Base-by-base conservation (phyloP, 2,113 vertebrate genomes). In the Neodontobutis hainanensis region DNA sequence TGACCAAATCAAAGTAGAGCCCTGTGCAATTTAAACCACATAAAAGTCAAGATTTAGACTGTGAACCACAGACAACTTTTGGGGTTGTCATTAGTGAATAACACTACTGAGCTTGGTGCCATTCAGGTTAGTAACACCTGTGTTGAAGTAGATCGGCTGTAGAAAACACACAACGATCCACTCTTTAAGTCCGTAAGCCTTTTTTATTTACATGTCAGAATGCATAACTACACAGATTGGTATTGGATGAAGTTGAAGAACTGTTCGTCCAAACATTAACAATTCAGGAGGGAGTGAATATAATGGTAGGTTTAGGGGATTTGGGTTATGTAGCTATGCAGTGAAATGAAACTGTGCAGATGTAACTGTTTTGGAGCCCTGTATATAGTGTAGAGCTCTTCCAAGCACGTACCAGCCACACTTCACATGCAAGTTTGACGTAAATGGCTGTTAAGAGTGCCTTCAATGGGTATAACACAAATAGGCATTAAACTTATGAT, bases 321-420 rank as follows among this genome's bases (percentile, higher is more conserved):
- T 56, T 71, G 62, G 46, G 70, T 68, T 35, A 14, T 40, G 61
- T 70, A 32, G 48, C 19, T 65, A 68, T 73, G 73, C 77, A 83
- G 62, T 6, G 35, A 78, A 84, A 58, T 81, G 77, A 85, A 69
- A 78, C 68, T 73, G 68, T 77, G 72, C 79, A 77, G 77, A 79
- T 81, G 74, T 61, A 68, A 14, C 75, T 70, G 70, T 76, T 75
- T 68, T 85, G 68, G 78, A 83, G 15, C 76, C 19, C 70, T 68
- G 77, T 83, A 59, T 70, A 67, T 55, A 58, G 81, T 61, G 49
- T 11, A 66, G 79, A 73, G 67, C 55, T 51, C 80, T 65, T 78
- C 82, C 78, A 77, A 83, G 63, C 80, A 82, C 56, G 47, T 73
- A 83, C 64, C 53, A 61, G 43, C 42, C 66, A 63, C 53, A 69